A percentile compares a stretch with the other conserved stretches of the same genome.
Evolutionary conservation across 2,797 vertebrate genomes (phyloP).

Genomic region (Myotis myotis): DNA sequence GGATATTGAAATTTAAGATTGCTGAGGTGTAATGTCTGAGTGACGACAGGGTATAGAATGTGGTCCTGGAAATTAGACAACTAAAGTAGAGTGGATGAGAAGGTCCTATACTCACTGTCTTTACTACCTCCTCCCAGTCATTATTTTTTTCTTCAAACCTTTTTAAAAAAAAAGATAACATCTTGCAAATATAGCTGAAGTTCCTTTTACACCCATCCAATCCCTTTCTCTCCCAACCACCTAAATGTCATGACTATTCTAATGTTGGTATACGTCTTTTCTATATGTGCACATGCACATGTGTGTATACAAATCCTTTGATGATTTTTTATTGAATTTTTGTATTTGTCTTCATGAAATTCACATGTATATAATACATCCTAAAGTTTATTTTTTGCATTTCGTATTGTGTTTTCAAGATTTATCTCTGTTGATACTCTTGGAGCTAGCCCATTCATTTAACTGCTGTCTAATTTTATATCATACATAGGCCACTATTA

Average conservation of each 20-base stretch:
- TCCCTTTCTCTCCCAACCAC: not conserved
- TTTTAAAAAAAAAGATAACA: not conserved
- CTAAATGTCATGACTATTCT: not conserved
- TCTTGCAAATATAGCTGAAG: not conserved
- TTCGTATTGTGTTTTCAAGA: not conserved
- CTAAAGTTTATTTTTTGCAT: slow-evolving; percentile 2
- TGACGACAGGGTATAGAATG: not conserved
- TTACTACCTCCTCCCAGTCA: not conserved
- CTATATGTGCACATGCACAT: not conserved
- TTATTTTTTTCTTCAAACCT: not conserved
- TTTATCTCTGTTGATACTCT: not conserved
- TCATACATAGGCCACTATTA: not conserved
- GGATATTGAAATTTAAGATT: not conserved
- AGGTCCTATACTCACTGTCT: not conserved
- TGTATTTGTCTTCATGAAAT: not conserved
- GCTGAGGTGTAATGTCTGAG: not conserved
- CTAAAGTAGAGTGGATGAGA: not conserved
- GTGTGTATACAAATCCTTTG: not conserved
- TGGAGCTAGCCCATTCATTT: not conserved
- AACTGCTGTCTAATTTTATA: not conserved
- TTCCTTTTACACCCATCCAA: not conserved
- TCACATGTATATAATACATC: not conserved
- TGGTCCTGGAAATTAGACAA: not conserved
- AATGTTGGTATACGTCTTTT: not conserved
- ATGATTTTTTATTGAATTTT: slow-evolving; percentile 20